phyloP scores from a whole-genome alignment of 2,113 vertebrate species.

The Sisor rabdophorus region DNA sequence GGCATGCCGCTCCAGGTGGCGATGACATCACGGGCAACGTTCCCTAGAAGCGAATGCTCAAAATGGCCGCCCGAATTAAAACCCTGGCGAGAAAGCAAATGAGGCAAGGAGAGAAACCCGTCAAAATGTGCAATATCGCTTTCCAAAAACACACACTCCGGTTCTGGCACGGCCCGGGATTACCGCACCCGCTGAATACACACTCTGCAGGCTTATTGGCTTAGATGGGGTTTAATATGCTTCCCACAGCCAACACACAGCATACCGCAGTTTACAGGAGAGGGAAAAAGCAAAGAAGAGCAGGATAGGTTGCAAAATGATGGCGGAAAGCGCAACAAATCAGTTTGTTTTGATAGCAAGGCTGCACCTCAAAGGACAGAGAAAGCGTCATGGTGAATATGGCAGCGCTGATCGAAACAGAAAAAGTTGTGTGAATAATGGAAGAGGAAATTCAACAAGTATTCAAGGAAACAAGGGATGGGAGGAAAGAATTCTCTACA shows the following conservation, averaged over 20 bases:
- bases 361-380: constrained; percentile 22
- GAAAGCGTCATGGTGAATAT: constrained; percentile 12
- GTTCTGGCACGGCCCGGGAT: constrained; percentile 51
- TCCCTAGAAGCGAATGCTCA: not conserved
- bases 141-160: constrained; percentile 47
- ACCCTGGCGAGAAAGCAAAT: constrained; percentile 46
- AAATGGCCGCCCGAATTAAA: constrained; percentile 47
- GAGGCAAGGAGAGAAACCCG: constrained; percentile 41
- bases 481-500: constrained; percentile 5
- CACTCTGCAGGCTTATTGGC: constrained; percentile 58
- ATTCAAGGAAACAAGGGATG: not conserved
- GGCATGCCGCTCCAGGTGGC: not conserved
- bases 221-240: constrained; percentile 63
- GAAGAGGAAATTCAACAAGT: constrained; percentile 1
- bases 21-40: constrained; percentile 19
- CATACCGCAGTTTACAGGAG: constrained; percentile 45
- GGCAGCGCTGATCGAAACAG: not conserved
- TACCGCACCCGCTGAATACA: constrained; percentile 53
- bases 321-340: constrained; percentile 23
- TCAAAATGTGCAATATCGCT: constrained; percentile 52
- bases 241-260: constrained; percentile 42
- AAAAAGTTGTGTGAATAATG: constrained; percentile 11
- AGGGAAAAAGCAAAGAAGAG: constrained; percentile 26
- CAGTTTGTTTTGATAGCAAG: constrained; percentile 41
- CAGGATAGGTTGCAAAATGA: not conserved